Percentiles rank a stretch among this genome's conserved stretches.
These are phyloP conservation scores for Mobula hypostoma DNA, from an alignment of 2,113 vertebrate species.

Conservation along the genomic window DNA sequence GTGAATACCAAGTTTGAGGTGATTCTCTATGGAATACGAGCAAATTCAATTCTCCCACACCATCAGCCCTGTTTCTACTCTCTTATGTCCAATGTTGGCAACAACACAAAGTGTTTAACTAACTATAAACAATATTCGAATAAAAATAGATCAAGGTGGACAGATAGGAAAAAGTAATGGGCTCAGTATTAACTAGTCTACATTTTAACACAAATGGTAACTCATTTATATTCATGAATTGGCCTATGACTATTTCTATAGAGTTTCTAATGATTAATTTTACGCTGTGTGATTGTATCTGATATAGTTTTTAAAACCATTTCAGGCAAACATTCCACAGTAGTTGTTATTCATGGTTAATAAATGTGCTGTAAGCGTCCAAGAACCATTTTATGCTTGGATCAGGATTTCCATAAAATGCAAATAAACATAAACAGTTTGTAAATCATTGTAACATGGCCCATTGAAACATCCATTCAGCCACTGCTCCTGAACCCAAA, in stretches of 20 bases:
- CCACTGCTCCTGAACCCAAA: slow-evolving; percentile 15
- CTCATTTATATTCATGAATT: neutral
- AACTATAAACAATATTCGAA: neutral
- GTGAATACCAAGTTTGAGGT: neutral
- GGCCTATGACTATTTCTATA: neutral
- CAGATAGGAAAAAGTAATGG: neutral
- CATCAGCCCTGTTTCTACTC: neutral
- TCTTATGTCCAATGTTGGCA: neutral
- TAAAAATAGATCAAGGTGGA: neutral
- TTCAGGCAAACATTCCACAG: neutral
- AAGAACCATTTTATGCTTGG: slow-evolving; percentile 24
- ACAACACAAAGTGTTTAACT: neutral
- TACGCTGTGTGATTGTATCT: neutral
- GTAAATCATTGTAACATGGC: neutral
- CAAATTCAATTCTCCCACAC: neutral
- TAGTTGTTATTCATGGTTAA: slow-evolving; percentile 11
- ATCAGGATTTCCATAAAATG: neutral
- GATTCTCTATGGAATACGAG: neutral
- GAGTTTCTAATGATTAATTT: neutral
- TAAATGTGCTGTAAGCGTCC: neutral
- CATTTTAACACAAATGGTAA: neutral
- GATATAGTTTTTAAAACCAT: neutral
- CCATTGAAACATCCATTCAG: slow-evolving; percentile 28
- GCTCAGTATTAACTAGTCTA: neutral
- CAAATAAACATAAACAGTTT: slow-evolving; percentile 22